Percentiles rank a stretch among this genome's conserved stretches.
These are phyloP conservation scores for Nothoprocta perdicaria DNA, from an alignment of 2,113 vertebrate genomes.

Conservation along the genomic window DNA sequence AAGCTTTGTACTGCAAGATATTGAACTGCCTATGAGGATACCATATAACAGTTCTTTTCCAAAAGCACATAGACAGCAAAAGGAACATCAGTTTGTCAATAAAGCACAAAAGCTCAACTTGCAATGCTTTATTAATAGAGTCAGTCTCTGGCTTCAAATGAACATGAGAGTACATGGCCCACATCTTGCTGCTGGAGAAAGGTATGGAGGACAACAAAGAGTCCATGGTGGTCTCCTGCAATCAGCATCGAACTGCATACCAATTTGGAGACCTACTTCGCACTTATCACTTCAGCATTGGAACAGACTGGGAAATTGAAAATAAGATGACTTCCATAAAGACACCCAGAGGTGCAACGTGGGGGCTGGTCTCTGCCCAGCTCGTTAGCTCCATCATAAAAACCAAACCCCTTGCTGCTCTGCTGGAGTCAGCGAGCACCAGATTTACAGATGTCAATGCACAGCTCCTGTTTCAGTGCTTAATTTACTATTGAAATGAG, in stretches of 20 bases:
- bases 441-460: neutral
- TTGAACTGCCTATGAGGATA: neutral
- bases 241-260: neutral
- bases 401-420: neutral
- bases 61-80: neutral
- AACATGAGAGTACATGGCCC: neutral
- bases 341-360: neutral
- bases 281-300: rapidly evolving
- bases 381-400: neutral
- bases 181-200: neutral
- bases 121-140: neutral
- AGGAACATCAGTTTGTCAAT: rapidly evolving
- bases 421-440: rapidly evolving
- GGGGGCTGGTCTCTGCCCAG: neutral
- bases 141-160: neutral
- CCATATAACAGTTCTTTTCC: neutral
- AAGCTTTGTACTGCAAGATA: neutral
- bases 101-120: neutral
- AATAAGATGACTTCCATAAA: rapidly evolving
- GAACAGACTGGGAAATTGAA: neutral
- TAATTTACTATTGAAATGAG: neutral
- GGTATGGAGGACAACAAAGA: neutral
- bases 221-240: neutral
- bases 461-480: neutral
- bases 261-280: neutral